A percentile compares a stretch with the other conserved stretches of the same genome.
These are phyloP conservation scores for Aphodius sticticus DNA, from an alignment of 2,888 invertebrate genomes.

Conservation along the genomic window DNA sequence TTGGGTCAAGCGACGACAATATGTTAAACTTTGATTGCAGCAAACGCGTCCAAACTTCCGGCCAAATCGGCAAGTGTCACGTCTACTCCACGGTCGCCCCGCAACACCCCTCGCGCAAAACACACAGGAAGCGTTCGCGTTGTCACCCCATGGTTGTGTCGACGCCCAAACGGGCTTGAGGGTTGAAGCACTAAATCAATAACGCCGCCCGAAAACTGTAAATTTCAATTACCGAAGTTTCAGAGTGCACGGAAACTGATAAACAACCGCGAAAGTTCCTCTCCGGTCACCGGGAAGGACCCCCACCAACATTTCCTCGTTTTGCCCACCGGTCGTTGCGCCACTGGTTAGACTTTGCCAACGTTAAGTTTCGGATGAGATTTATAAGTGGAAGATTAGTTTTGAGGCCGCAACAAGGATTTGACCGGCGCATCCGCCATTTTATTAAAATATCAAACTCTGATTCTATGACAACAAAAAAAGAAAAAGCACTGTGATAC, in stretches of 20 bases:
- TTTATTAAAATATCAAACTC: too few relatives aligned
- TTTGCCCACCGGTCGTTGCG: not conserved
- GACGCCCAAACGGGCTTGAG: not conserved
- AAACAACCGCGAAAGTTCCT: conserved; percentile 17
- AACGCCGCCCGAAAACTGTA: conserved; percentile 28
- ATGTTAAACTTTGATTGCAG: not conserved
- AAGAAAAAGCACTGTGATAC: too few relatives aligned
- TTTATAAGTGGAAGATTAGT: too few relatives aligned
- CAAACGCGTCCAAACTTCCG: not conserved
- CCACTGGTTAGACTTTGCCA: not conserved
- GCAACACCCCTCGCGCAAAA: not conserved
- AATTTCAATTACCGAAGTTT: conserved; percentile 38
- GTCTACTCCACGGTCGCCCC: not conserved
- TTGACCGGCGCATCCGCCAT: too few relatives aligned
- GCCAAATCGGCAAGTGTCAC: not conserved
- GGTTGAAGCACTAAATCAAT: conserved; percentile 21
- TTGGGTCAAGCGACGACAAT: conserved; percentile 4
- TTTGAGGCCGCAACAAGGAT: too few relatives aligned
- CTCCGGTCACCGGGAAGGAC: not conserved
- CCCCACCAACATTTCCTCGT: not conserved
- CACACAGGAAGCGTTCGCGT: not conserved
- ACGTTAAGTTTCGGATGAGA: too few relatives aligned
- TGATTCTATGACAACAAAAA: too few relatives aligned
- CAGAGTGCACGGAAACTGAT: conserved; percentile 19
- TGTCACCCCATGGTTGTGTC: not conserved